Base-by-base conservation (phyloP, 2,888 invertebrate species). In the Ecliptopera silaceata region DNA sequence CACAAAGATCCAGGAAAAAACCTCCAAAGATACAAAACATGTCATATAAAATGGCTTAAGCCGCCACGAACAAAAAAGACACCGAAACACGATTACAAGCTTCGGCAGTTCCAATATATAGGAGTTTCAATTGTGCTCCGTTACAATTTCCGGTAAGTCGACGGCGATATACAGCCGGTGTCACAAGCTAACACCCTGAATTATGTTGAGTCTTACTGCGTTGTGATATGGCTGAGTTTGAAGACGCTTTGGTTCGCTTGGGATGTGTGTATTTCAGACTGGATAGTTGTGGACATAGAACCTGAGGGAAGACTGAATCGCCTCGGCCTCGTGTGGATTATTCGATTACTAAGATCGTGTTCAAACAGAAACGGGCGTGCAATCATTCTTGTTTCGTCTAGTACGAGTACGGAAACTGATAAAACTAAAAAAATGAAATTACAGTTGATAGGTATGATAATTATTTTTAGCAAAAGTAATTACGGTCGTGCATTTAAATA, bases 101-200 rank as follows among this genome's bases (percentile, higher is more conserved):
- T 51, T 54, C 57, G 44, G 54, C 50, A 42, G 54, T 44, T 54
- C 47, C 50, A 51, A 57, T 57, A 57, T 57, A 57, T 47, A 57
- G 43, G 57, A 57, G 57, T 61, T 61, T 61, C 61, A 57, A 61
- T 61, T 61, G 61, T 57, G 47, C 57, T 61, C 57, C 47, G 50
- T 54, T 61, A 61, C 61, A 54, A 61, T 51, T 61, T 57, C 54
- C 54, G 32, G 57, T 55, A 61, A 61, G 56, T 50, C 60, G 53
- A 51, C 34, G 54, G 44, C 54, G 46, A 56, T 53, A 46, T 54
- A 61, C 53, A 53, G 45, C 29, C 39, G 13, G 22, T 20, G 48
- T 49, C 52, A 41, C 46, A 47, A 54, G 36, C 36, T 36, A 48
- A 48, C n/a, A 41, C 39, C 32, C 39, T 45, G 43, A 36, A 13